phyloP scores from a whole-genome alignment of 2,888 invertebrate species.

The Eristalinus aeneus region DNA sequence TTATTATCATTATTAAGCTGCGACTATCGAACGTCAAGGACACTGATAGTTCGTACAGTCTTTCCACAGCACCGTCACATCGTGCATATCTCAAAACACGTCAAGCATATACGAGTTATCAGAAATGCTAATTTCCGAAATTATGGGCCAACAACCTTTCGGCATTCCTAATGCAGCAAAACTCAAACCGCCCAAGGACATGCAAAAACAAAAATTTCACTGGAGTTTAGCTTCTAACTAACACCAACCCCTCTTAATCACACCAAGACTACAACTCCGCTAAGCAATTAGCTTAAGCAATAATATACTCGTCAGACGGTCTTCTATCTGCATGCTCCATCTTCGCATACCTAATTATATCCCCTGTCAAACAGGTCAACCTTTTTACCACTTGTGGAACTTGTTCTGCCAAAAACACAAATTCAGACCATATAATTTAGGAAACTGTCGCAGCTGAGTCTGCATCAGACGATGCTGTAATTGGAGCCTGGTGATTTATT shows the following conservation, averaged over 20 bases:
- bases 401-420: slow-evolving; percentile 43
- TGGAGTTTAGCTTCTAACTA: not conserved
- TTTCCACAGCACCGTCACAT: too few relatives aligned
- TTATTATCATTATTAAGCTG: too few relatives aligned
- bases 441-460: slow-evolving; percentile 16
- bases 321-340: slow-evolving; percentile 6
- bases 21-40: too few relatives aligned
- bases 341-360: slow-evolving; percentile 24
- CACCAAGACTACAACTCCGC: not conserved
- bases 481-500: not conserved
- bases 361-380: slow-evolving; percentile 31
- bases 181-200: not conserved
- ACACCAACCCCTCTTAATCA: not conserved
- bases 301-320: slow-evolving; percentile 7
- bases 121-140: not conserved
- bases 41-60: too few relatives aligned
- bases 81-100: not conserved
- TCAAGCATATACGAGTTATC: not conserved
- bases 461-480: slow-evolving; percentile 6
- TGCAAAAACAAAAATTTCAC: not conserved
- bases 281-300: slow-evolving; percentile 8
- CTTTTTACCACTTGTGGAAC: slow-evolving; percentile 29
- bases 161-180: not conserved
- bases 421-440: slow-evolving; percentile 24
- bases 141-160: not conserved